Percentiles rank a stretch among this genome's conserved stretches.
Conservation (phyloP, 2,113 vertebrate species). For the Peucedramus taeniatus region DNA sequence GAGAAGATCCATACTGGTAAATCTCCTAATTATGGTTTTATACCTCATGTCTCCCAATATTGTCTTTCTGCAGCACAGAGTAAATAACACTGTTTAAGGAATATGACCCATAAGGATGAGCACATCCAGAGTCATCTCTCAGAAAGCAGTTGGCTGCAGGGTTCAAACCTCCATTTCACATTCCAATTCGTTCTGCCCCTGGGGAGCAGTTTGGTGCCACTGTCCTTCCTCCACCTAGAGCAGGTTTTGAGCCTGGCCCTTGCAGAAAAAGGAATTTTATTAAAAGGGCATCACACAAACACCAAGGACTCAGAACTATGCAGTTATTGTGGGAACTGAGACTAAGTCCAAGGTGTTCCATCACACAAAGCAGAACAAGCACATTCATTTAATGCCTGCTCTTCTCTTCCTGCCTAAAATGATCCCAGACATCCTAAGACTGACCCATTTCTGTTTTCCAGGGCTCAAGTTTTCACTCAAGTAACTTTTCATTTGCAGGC, state of each 20-base stretch:
- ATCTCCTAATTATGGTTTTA: background rate
- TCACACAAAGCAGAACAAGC: background rate
- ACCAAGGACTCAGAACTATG: accelerated
- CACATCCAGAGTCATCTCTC: background rate
- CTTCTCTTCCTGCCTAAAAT: background rate
- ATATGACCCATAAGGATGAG: background rate
- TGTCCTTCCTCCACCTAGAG: background rate
- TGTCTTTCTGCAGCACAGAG: background rate
- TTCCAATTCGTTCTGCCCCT: background rate
- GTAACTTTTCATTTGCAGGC: background rate
- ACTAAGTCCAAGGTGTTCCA: background rate
- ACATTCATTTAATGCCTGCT: background rate
- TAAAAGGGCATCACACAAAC: background rate
- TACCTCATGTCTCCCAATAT: background rate
- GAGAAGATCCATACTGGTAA: background rate
- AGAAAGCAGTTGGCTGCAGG: background rate
- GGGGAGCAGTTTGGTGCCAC: background rate
- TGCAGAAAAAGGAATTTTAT: background rate
- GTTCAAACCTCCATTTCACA: background rate
- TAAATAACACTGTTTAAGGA: background rate
- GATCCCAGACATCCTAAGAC: background rate
- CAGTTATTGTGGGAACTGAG: background rate
- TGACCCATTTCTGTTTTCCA: background rate
- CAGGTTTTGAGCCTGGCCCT: background rate
- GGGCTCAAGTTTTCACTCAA: background rate